Evolutionary conservation across 2,113 vertebrate genomes (phyloP), one percentile per base, ranked within the genome.

Genomic region (Falcunculus frontatus): DNA sequence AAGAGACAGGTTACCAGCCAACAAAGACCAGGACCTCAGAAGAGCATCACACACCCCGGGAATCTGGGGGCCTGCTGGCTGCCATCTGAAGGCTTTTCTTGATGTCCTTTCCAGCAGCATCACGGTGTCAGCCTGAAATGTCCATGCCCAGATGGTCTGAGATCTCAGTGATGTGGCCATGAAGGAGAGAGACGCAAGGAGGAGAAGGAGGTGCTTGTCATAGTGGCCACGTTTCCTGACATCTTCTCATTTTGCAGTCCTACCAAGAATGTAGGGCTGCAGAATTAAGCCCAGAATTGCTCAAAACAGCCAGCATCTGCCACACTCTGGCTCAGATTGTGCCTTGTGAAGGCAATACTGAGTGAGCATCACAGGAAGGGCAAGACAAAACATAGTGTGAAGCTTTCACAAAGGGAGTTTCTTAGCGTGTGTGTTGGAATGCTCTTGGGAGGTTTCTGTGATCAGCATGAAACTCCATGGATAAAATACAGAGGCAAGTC

Each of bases 21-120:
- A 5, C 2, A 7, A 82, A 32, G 19, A 53, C 6, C 37, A 32
- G 9, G 19, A n/a, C 8, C 20, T 65, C 41, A 50, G 67, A 82
- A 68, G 72, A 73, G 20, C 0, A 0, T 16, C 22, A 27, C 1
- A 1, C 16, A 11, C 32, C 19, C 21, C 29, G 33, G 29, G 32
- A 90, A 44, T 20, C 0, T 57, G 16, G 16, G 25, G 13, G 2
- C 7, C 41, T 26, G 7, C 20, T 59, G 35, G 33, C 23, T 89
- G 32, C 42, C 17, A 11, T 81, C 59, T 84, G 47, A 82, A 87
- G 29, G 14, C 33, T 37, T 59, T 84, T 75, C 39, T 53, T 2
- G 2, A 7, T 0, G 0, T 42, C 3, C 0, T 52, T 35, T 70
- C 46, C 76, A 89, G 22, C 7, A 49, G 11, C 11, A 60, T 16